These are phyloP conservation scores for Moxostoma hubbsi DNA, from an alignment of 2,797 vertebrate genomes.

Conservation along the genomic window DNA sequence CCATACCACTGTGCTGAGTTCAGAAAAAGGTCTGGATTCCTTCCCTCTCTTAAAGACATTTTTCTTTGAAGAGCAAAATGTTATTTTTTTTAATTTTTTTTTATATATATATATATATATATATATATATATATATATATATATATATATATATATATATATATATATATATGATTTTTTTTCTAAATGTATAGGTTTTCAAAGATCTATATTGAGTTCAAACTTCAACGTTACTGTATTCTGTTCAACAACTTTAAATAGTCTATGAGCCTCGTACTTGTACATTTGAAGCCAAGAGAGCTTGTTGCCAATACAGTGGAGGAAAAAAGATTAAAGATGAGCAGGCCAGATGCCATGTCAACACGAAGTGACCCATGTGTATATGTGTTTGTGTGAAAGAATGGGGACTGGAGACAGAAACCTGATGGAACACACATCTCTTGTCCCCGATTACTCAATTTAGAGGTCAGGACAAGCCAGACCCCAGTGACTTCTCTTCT, in stretches of 20 bases:
- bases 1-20: not conserved
- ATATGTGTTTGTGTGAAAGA: constrained; percentile 57
- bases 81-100: too few species aligned
- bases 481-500: constrained; percentile 54
- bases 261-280: not conserved
- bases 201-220: not conserved
- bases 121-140: too few species aligned
- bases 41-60: too few species aligned
- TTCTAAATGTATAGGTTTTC: not conserved
- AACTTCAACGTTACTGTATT: too few species aligned
- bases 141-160: too few species aligned
- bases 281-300: constrained; percentile 13
- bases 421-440: constrained; percentile 57
- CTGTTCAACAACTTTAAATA: too few species aligned
- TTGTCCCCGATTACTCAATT: constrained; percentile 64
- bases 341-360: constrained; percentile 42
- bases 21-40: too few species aligned
- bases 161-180: not conserved
- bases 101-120: too few species aligned
- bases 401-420: constrained; percentile 58
- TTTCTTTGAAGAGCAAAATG: too few species aligned
- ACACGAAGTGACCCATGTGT: constrained; percentile 46
- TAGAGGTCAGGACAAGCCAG: constrained; percentile 62
- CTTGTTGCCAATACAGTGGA: constrained; percentile 1
- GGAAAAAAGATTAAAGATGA: constrained; percentile 45